Evolutionary conservation across 2,888 invertebrate genomes (phyloP).

Genomic region (Galerucella calmariensis): DNA sequence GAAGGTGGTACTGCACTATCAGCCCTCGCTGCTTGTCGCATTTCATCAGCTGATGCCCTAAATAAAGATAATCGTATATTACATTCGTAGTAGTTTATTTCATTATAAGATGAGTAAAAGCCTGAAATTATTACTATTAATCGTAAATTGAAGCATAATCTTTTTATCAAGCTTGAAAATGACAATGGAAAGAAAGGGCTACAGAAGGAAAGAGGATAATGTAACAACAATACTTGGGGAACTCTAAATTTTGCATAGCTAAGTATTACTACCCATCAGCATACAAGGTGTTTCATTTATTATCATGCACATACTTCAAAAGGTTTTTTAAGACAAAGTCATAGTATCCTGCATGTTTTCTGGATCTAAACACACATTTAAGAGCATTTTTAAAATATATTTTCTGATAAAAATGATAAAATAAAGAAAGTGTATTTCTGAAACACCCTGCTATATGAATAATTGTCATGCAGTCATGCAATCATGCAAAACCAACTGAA

Average conservation of each 20-base stretch:
- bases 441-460: background rate
- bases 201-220: too few relatives aligned
- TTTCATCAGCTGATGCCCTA: slow-evolving; percentile 84
- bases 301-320: background rate
- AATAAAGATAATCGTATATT: slow-evolving; percentile 1
- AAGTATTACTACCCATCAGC: background rate
- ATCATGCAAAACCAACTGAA: slow-evolving; percentile 33
- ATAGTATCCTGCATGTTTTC: too few relatives aligned
- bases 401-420: background rate
- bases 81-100: background rate
- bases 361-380: too few relatives aligned
- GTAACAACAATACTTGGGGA: background rate
- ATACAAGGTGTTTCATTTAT: background rate
- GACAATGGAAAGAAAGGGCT: too few relatives aligned
- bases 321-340: too few relatives aligned
- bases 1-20: slow-evolving; percentile 63
- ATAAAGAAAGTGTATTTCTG: background rate
- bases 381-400: background rate
- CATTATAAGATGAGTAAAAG: background rate
- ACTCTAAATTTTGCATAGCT: background rate
- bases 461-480: slow-evolving; percentile 37
- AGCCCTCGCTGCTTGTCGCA: slow-evolving; percentile 77
- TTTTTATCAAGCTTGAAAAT: too few relatives aligned
- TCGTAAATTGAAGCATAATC: background rate
- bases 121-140: background rate